Base-by-base conservation (phyloP, 1,140 invertebrate genomes). In the Drosophila insularis region DNA sequence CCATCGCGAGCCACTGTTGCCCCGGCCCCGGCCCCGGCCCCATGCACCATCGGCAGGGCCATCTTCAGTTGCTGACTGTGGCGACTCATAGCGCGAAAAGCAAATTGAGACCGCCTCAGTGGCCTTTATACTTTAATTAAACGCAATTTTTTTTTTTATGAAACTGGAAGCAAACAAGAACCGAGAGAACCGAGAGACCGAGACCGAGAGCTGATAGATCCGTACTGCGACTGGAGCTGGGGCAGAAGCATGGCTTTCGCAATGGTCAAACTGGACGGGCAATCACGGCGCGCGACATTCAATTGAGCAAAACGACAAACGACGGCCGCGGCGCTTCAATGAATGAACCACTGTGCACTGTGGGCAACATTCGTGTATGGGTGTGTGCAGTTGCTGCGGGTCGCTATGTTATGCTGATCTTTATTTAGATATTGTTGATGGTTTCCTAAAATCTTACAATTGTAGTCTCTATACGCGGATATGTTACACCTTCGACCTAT, bases 41-140 rank as follows among this genome's bases (percentile, higher is more conserved):
- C 59, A 50, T 90, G 87, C 40, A 90, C 78, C 73, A 72, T 77
- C n/a, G 79, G 84, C 72, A 89, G 71, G 59, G 82, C 56, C 55
- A 86, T 72, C 71, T 75, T 84, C 60, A 84, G 54, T 46, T 79
- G 63, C 59, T 79, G 63, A 63, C 65, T 87, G 40, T 81, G 74
- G 32, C 80, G 77, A 66, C 87, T 90, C 87, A 90, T 90, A 61
- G 61, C 75, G 27, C 31, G 53, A 66, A 35, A 35, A 21, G 19
- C 43, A 78, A 46, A 71, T 78, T 78, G 74, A 78, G 74, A 53
- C 31, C 64, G 74, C 68, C 68, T 63, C 68, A 62, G 60, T 74
- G 80, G 84, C 77, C 80, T 89, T 84, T 89, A 80, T 89, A 70
- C 80, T 80, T 89, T 80, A 89, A 89, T 89, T 89, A 80, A 89